phyloP scores from a whole-genome alignment of 53 echinoderm and acorn worm species.

The Holothuria leucospilota region DNA sequence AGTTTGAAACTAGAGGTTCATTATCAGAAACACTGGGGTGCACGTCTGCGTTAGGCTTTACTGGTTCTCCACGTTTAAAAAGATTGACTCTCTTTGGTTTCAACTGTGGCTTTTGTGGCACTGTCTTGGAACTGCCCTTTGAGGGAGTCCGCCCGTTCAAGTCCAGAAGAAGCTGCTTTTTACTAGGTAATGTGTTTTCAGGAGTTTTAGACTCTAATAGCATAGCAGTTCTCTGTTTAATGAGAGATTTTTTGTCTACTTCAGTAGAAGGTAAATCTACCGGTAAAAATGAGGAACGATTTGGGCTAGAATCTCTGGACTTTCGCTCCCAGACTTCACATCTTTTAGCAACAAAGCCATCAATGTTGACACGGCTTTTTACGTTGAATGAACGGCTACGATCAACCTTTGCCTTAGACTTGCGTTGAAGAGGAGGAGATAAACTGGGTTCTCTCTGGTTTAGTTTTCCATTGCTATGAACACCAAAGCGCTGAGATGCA shows the following conservation, averaged over 20 bases:
- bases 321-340: conserved; percentile 77
- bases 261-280: conserved; percentile 40
- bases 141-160: conserved; percentile 25
- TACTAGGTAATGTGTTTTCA: not conserved
- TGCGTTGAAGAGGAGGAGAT: conserved; percentile 30
- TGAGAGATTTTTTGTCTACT: conserved; percentile 67
- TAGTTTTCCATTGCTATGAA: conserved; percentile 29
- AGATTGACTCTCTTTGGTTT: conserved; percentile 46
- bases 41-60: conserved; percentile 13
- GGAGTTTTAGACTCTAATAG: conserved; percentile 54
- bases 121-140: not conserved
- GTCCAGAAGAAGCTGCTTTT: conserved; percentile 43
- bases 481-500: conserved; percentile 45
- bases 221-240: conserved; percentile 76
- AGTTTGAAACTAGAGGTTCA: not conserved
- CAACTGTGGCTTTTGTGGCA: conserved; percentile 33
- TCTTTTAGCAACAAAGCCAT: conserved; percentile 68
- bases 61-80: conserved; percentile 38
- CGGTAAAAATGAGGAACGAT: conserved; percentile 9
- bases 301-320: conserved; percentile 46
- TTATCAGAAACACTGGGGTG: not conserved
- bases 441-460: conserved; percentile 19
- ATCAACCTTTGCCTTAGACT: conserved; percentile 5
- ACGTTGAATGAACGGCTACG: conserved; percentile 50
- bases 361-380: conserved; percentile 57